These are phyloP conservation scores for Acromyrmex charruanus DNA, from an alignment of 1,140 invertebrate genomes.

Conservation along the genomic window DNA sequence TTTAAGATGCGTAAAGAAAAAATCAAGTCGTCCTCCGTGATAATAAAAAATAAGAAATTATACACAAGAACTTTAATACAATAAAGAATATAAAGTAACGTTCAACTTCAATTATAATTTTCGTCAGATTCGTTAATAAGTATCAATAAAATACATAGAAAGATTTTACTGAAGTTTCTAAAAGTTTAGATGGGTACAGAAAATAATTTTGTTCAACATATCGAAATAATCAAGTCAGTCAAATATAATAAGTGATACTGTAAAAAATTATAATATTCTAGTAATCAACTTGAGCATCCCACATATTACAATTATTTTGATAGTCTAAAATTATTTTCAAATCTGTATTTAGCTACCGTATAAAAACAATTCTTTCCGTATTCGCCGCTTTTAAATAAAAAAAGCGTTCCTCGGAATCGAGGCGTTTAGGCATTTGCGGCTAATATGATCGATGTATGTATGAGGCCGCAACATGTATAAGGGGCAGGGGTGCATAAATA, in stretches of 20 bases:
- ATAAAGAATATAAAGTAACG: neutral
- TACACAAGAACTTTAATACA: neutral
- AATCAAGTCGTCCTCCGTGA: neutral
- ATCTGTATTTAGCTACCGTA: too few species aligned
- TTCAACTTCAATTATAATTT: neutral
- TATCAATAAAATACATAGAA: neutral
- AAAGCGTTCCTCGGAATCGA: slow-evolving; percentile 49
- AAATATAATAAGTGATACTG: too few species aligned
- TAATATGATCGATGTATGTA: slow-evolving; percentile 83
- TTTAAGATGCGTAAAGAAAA: neutral
- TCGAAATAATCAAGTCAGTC: too few species aligned
- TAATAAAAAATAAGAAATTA: neutral
- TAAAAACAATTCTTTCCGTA: too few species aligned
- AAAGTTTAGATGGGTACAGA: too few species aligned
- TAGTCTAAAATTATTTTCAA: too few species aligned
- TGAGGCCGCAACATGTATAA: slow-evolving; percentile 72
- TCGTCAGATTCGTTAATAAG: neutral
- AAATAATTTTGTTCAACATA: too few species aligned
- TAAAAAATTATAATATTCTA: too few species aligned
- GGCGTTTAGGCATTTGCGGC: slow-evolving; percentile 68
- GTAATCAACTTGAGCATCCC: too few species aligned
- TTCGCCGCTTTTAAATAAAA: slow-evolving; percentile 65
- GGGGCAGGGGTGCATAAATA: slow-evolving; percentile 83
- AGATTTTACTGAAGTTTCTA: too few species aligned
- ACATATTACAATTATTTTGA: too few species aligned